phyloP scores from a whole-genome alignment of 2,113 vertebrate species.

The Chinchilla lanigera region DNA sequence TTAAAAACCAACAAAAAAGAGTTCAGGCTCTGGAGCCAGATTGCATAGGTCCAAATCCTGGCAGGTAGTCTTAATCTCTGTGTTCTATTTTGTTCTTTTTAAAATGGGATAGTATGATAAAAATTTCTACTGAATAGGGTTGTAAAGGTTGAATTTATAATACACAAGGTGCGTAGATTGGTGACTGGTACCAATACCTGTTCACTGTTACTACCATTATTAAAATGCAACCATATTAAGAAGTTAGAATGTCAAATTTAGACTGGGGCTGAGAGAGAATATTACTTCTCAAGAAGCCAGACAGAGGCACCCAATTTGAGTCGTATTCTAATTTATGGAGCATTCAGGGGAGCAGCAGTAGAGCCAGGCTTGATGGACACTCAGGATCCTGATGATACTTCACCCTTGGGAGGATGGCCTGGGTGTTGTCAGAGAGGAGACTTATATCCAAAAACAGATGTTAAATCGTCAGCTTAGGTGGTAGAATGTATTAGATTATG shows the following conservation, averaged over 20 bases:
- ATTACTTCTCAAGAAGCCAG: not conserved
- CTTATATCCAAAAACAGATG: not conserved
- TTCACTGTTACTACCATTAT: constrained; percentile 9
- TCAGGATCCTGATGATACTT: not conserved
- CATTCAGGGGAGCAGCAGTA: not conserved
- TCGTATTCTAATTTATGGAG: not conserved
- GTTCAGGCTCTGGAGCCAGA: not conserved
- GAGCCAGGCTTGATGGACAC: not conserved
- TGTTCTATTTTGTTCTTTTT: not conserved
- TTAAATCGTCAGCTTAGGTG: not conserved
- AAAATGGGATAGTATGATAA: not conserved
- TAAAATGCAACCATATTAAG: not conserved
- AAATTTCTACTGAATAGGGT: not conserved
- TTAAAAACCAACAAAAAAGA: not conserved
- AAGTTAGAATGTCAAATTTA: not conserved
- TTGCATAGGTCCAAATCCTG: not conserved
- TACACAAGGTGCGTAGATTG: not conserved
- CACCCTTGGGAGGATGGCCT: not conserved
- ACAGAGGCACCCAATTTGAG: not conserved
- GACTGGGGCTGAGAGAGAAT: not conserved
- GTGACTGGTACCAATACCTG: not conserved
- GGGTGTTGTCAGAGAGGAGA: not conserved
- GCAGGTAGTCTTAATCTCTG: not conserved
- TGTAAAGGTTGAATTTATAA: not conserved
- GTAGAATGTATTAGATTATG: not conserved